Evolutionary conservation across 2,888 invertebrate genomes (phyloP).

Genomic region (Choreutis nemorana): DNA sequence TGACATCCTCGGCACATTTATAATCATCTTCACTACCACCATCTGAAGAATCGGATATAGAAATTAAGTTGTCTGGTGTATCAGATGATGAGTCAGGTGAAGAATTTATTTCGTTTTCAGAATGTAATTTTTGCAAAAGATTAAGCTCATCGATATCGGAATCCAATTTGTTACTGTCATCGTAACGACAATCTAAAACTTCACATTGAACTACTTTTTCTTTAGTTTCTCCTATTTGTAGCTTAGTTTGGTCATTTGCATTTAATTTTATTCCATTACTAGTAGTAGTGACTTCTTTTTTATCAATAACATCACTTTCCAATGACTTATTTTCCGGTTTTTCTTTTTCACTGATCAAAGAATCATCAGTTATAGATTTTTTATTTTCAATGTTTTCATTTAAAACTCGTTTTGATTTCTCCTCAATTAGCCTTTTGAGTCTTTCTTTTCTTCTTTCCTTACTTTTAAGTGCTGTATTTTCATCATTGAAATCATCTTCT

Average conservation of each 20-base stretch:
- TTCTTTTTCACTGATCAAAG: too few relatives aligned
- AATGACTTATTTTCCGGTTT: too few relatives aligned
- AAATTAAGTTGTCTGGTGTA: too few relatives aligned
- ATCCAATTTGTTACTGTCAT: conserved; percentile 25
- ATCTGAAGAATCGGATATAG: too few relatives aligned
- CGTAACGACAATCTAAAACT: conserved; percentile 22
- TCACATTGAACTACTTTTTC: conserved; percentile 3
- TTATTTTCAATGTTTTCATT: conserved; percentile 13
- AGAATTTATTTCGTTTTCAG: conserved; percentile 26
- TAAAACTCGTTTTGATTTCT: conserved; percentile 23
- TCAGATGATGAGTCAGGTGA: conserved; percentile 42
- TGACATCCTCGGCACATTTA: conserved; percentile 24
- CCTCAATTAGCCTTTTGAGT: conserved; percentile 33
- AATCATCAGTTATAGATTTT: too few relatives aligned
- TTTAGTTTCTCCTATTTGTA: conserved; percentile 10
- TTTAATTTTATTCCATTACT: conserved; percentile 10
- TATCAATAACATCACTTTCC: too few relatives aligned
- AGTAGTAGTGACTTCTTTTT: conserved; percentile 2
- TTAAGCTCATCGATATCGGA: conserved; percentile 48
- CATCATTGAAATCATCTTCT: conserved; percentile 32
- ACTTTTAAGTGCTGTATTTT: conserved; percentile 24
- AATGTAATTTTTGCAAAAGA: conserved; percentile 41
- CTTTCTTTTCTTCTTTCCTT: conserved; percentile 42
- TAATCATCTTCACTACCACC: conserved; percentile 20
- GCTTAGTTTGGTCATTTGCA: conserved; percentile 11